These are phyloP conservation scores for Hymenochirus boettgeri DNA, from an alignment of 2,113 vertebrate species.

Conservation along the genomic window DNA sequence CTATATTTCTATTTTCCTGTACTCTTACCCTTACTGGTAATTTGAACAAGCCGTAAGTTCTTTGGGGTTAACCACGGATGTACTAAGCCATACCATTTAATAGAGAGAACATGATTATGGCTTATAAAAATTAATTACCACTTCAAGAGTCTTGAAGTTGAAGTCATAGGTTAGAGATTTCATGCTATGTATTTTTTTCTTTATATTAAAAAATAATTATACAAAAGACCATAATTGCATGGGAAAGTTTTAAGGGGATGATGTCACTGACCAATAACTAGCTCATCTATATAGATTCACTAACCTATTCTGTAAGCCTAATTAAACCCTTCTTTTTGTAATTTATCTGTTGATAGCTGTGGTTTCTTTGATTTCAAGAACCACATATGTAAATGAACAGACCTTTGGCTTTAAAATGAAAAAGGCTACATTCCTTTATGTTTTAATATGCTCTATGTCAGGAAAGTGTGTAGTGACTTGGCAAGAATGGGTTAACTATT, in stretches of 20 bases:
- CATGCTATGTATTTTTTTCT: slow-evolving; percentile 25
- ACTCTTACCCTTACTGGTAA: slow-evolving; percentile 9
- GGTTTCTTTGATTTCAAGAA: background rate
- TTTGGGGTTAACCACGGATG: slow-evolving; percentile 49
- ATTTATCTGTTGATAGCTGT: background rate
- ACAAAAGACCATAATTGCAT: slow-evolving; percentile 58
- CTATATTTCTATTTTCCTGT: background rate
- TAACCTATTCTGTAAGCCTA: slow-evolving; percentile 1
- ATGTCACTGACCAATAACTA: slow-evolving; percentile 60
- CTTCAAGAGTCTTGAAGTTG: slow-evolving; percentile 48
- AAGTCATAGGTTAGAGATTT: slow-evolving; percentile 49
- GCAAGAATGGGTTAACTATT: no score
- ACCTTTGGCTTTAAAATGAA: no score
- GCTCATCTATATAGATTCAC: slow-evolving; percentile 57
- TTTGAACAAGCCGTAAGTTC: slow-evolving; percentile 31
- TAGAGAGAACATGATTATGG: slow-evolving; percentile 49
- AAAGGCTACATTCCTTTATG: no score
- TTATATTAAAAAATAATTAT: slow-evolving; percentile 29
- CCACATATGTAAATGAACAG: no score
- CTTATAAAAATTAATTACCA: slow-evolving; percentile 60
- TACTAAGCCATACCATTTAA: slow-evolving; percentile 51
- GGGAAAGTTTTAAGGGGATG: slow-evolving; percentile 46
- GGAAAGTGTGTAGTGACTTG: no score
- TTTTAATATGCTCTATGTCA: no score
- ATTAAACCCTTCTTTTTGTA: slow-evolving; percentile 2